Evolutionary conservation across 2,797 vertebrate species (phyloP), one percentile per base, ranked within the genome.

Genomic region (Propithecus perrieri): DNA sequence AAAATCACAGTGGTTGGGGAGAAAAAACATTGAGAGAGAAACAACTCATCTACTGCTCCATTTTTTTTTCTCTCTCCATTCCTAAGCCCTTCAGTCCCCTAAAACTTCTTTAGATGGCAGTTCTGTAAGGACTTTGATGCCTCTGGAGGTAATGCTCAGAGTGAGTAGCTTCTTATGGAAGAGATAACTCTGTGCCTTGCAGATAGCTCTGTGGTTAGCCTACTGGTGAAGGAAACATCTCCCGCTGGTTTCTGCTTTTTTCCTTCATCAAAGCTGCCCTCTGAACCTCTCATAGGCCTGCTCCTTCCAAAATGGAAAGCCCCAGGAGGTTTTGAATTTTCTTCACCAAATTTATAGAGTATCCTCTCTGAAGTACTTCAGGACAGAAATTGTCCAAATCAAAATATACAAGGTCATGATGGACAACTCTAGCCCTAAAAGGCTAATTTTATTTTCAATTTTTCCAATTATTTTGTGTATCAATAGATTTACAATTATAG

Each of bases 381-480:
- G 65, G 30, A 72, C 10, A 94, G 63, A 83, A 65, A 65, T 4
- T 41, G 43, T 20, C 30, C 43, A 91, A 76, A 71, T 33, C 38
- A 50, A 92, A 74, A 86, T 33, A 72, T 28, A 48, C 6, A 35
- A 55, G 20, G 46, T 50, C 7, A 53, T 24, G 43, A 88, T 24
- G 35, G 78, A 85, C 46, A 81, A 74, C 30, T 89, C 50, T 53
- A 76, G 30, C 28, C 33, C 80, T 65, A 28, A 20, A 24, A 61
- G 71, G 59, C 41, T 61, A 53, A 78, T 90, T 88, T 96, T 43
- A 96, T 71, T 87, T 90, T 65, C 35, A 72, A 28, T n/a, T 72
- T 96, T 84, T 93, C 53, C 48, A 41, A 84, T 67, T 88, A 91
- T 75, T 92, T 89, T 97, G 18, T 78, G 65, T 72, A 85, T 86